Conservation (phyloP, 2,797 vertebrate genomes). For the Eulemur albifrons region DNA sequence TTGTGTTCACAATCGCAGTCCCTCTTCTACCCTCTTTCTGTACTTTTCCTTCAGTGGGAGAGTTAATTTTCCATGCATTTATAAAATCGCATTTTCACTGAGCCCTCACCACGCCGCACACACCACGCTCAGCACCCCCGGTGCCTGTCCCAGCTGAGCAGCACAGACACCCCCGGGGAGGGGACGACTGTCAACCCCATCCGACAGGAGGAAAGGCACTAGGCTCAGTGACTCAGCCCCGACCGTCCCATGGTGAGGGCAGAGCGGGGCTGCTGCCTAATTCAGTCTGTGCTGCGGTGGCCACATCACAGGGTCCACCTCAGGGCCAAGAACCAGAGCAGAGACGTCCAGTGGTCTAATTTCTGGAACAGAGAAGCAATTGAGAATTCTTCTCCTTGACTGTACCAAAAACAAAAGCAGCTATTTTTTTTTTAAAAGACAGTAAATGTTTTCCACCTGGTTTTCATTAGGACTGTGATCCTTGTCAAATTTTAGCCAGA, state of each 20-base stretch:
- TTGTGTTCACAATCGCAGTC: neutral
- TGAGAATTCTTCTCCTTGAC: neutral
- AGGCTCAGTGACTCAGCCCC: neutral
- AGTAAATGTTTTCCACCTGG: neutral
- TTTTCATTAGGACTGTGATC: neutral
- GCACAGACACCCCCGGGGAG: neutral
- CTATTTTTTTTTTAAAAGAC: neutral
- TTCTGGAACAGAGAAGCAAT: neutral
- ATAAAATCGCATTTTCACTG: neutral
- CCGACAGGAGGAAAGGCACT: neutral
- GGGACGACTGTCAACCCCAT: neutral
- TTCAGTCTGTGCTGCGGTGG: neutral
- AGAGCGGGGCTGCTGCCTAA: neutral
- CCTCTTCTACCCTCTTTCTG: neutral
- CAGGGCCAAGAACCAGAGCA: neutral
- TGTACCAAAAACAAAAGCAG: neutral
- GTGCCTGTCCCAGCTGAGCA: neutral
- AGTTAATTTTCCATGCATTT: neutral
- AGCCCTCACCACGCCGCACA: neutral
- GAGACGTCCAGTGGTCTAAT: neutral
- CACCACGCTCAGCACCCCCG: fast-evolving
- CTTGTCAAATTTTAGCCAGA: neutral
- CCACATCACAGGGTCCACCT: neutral
- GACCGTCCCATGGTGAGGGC: too few relatives aligned
- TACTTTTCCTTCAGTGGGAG: neutral